Conservation (phyloP, 2,888 invertebrate genomes). For the Megastigmus dorsalis region DNA sequence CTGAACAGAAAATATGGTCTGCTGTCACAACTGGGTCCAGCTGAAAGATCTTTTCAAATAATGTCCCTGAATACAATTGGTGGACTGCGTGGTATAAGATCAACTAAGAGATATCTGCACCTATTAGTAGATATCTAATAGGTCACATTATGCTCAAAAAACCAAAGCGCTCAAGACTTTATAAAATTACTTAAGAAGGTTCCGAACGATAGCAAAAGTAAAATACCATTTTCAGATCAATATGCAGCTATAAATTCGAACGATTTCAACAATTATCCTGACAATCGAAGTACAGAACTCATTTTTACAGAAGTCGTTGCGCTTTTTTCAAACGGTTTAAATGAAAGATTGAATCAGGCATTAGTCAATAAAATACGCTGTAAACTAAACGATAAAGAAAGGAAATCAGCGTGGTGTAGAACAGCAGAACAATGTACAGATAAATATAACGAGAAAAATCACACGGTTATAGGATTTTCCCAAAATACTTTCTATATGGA, state of each 20-base stretch:
- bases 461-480: background rate
- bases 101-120: background rate
- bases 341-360: background rate
- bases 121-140: background rate
- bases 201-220: background rate
- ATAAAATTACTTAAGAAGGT: background rate
- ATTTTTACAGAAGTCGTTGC: background rate
- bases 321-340: background rate
- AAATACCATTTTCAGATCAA: background rate
- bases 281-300: background rate
- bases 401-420: background rate
- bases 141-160: background rate
- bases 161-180: background rate
- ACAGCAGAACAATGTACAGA: background rate
- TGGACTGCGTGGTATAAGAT: background rate
- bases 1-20: background rate
- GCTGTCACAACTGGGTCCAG: background rate
- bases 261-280: background rate
- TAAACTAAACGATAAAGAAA: too few relatives aligned
- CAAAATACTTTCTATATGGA: background rate
- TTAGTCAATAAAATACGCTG: background rate
- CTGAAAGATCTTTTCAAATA: slow-evolving; percentile 1
- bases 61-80: background rate
- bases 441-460: background rate
- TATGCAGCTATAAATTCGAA: background rate